Base-by-base conservation (phyloP, 1,140 invertebrate genomes). In the Ceratina australensis region DNA sequence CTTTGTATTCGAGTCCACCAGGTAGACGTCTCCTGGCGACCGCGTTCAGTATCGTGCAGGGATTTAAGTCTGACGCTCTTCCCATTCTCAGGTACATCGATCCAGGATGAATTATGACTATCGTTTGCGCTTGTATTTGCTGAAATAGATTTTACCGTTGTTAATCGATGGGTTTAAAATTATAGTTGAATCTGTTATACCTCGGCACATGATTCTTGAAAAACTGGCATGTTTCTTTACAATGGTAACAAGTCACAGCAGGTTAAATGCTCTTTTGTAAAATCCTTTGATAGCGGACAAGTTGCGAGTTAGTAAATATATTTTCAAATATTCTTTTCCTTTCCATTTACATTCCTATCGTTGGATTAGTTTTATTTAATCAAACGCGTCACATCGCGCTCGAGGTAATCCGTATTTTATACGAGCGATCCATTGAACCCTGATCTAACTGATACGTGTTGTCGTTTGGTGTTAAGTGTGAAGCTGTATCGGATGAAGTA, bases 21-120 rank as follows among this genome's bases (percentile, higher is more conserved):
- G 90, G 87, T 72, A 91, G 90, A 67, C 94, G 90, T 80, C 93
- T 95, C 76, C 96, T 94, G 0, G 97, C 98, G 66, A 99, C 95
- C 42, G 96, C 98, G 92, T 99, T 97, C 16, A 98, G 93, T 59
- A 98, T 93, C 16, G 95, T 96, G 56, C 96, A 93, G 47, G 98
- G 98, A 89, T 96, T 95, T 2, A 97, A 92, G 91, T 99, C 98
- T 0, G 97, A 97, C 10, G 98, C 97, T 88, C 96, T 92, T 3
- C 98, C 98, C 87, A 99, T 97, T 64, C 97, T 92, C 18, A 99
- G 93, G 89, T 98, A 96, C 63, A 96, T 94, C 0, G 98, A 99
- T 12, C 98, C 98, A 67, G 98, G 98, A 90, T 99, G 98, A 63
- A 99, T 98, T n/a, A 99, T 95, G 57, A 99, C 96, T 47, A 98